Percentiles rank a stretch among this genome's conserved stretches.
Evolutionary conservation across 2,113 vertebrate species (phyloP).

Genomic region (Platysternon megacephalum): DNA sequence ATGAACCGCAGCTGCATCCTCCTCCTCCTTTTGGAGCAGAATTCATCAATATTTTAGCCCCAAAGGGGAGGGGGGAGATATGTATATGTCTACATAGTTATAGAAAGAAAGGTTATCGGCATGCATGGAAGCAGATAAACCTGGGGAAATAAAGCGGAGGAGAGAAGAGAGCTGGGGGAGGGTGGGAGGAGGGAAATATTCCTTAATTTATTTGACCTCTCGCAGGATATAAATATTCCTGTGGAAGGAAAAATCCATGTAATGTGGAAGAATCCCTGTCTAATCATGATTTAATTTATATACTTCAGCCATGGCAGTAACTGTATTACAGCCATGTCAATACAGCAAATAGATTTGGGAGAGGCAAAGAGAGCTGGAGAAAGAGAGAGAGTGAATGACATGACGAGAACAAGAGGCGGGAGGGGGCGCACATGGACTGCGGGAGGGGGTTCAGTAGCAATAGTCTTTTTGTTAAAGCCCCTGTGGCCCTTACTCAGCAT

Average conservation of each 20-base stretch:
- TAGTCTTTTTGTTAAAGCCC: slow-evolving; percentile 5
- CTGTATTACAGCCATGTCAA: neutral
- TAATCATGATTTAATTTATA: slow-evolving; percentile 66
- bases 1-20: slow-evolving; percentile 41
- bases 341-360: slow-evolving; percentile 34
- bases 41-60: slow-evolving; percentile 73
- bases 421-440: neutral
- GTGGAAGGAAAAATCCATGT: slow-evolving; percentile 47
- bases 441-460: slow-evolving; percentile 21
- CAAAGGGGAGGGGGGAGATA: slow-evolving; percentile 37
- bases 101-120: neutral
- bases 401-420: slow-evolving; percentile 34
- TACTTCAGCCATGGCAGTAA: slow-evolving; percentile 32
- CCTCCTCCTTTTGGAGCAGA: slow-evolving; percentile 50
- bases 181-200: neutral
- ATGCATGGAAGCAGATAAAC: slow-evolving; percentile 1
- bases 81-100: neutral
- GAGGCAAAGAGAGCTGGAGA: neutral
- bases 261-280: slow-evolving; percentile 55
- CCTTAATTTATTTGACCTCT: slow-evolving; percentile 59
- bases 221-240: slow-evolving; percentile 42
- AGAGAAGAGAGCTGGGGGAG: neutral
- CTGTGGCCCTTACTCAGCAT: slow-evolving; percentile 64
- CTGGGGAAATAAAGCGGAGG: neutral
- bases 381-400: neutral